Percentiles rank a stretch among this genome's conserved stretches.
Conservation (phyloP, 2,113 vertebrate species). For the Melospiza melodia region DNA sequence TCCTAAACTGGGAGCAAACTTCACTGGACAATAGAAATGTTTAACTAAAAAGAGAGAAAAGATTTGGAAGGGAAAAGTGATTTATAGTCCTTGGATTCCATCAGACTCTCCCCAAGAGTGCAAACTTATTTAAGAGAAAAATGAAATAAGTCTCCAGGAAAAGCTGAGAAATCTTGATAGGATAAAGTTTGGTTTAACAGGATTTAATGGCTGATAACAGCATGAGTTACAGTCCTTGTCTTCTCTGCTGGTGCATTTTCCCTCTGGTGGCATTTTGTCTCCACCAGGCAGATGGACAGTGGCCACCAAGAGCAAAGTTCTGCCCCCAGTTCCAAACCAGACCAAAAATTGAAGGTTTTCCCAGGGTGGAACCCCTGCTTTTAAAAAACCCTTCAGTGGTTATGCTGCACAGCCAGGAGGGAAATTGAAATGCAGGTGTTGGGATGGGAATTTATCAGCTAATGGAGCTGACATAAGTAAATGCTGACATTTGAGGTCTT, state of each 20-base stretch:
- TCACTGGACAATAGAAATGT: background rate
- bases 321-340: background rate
- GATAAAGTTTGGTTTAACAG: background rate
- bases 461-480: background rate
- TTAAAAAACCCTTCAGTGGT: background rate
- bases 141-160: background rate
- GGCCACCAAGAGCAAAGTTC: background rate
- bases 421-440: background rate
- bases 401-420: background rate
- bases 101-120: background rate
- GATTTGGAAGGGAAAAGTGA: background rate
- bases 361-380: background rate
- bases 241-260: background rate
- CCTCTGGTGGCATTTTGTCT: background rate
- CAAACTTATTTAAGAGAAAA: slow-evolving; percentile 27
- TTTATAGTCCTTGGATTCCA: background rate
- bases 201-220: background rate
- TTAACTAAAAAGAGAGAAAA: background rate
- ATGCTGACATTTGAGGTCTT: background rate
- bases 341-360: background rate
- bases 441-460: background rate
- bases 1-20: background rate
- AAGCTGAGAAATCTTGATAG: background rate
- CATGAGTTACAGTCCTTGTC: background rate
- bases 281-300: background rate